Evolutionary conservation across 1,140 invertebrate genomes (phyloP), one percentile per base, ranked within the genome.

Genomic region (Drosophila navojoa): DNA sequence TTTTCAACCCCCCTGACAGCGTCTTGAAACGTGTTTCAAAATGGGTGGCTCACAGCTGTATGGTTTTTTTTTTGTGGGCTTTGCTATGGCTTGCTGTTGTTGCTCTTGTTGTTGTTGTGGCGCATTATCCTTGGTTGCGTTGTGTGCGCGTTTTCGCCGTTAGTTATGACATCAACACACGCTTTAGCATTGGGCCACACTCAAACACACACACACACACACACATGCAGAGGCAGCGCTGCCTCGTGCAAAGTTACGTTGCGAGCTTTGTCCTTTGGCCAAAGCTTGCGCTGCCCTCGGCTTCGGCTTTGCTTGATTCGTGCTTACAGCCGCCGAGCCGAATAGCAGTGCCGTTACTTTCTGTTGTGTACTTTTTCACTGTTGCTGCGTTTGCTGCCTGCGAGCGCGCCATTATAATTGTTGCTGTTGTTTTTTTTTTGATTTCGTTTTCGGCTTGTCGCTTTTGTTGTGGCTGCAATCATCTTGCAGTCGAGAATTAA

Each of bases 161-260:
- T 67, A 77, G 63, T 84, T 85, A 85, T 85, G 81, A 86, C 81
- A 85, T 85, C 81, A 85, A 85, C 81, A 85, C 81, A 85, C 76
- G 81, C 72, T 84, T 78, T 72, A 64, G 44, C 70, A 44, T 22
- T 22, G 19, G 19, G 19, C 19, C 42, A 42, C 52, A 49, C 50
- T 22, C 19, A 22, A 22, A 25, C 45, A 50, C 60, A 54, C 57
- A 22, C 35, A 59, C 29, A 38, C 38, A 53, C 29, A 27, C 54
- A 63, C 3, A 27, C 61, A 59, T 29, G 10, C n/a, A 69, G 32
- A 66, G 19, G 19, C 60, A 73, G 9, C 6, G 32, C 7, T 35
- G 9, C 32, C 42, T 54, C 13, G 54, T 38, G 44, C 49, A 29
- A 59, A 52, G 49, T 53, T 40, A 42, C 16, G 22, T n/a, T 25